These are phyloP conservation scores for sheep (Ovis aries) DNA, from an alignment of 2,113 vertebrate genomes.

Conservation along the genomic window DNA sequence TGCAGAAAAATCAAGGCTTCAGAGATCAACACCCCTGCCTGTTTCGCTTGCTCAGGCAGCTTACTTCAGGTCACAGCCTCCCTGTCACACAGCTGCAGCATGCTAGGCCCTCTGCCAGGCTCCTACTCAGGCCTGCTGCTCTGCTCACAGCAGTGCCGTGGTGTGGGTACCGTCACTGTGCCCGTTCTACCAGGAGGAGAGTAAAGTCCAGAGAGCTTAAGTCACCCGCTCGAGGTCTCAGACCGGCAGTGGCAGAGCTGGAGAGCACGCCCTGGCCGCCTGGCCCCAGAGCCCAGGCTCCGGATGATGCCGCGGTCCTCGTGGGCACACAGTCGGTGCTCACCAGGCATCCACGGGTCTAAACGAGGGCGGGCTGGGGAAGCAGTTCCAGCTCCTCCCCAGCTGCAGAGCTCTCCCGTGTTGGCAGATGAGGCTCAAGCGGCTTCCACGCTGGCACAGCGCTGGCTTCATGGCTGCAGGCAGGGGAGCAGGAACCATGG, in stretches of 20 bases:
- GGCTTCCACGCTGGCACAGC: rapidly evolving
- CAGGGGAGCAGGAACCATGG: not conserved
- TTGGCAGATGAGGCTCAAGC: not conserved
- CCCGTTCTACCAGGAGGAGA: not conserved
- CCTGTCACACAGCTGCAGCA: rapidly evolving
- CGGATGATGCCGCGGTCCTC: rapidly evolving
- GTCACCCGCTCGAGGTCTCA: not conserved
- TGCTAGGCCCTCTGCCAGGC: not conserved
- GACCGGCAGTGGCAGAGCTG: not conserved
- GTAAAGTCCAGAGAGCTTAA: not conserved
- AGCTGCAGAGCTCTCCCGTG: not conserved
- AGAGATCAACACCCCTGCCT: not conserved
- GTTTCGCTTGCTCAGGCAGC: not conserved
- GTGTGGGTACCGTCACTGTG: rapidly evolving
- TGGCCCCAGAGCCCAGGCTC: not conserved
- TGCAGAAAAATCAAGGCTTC: not conserved
- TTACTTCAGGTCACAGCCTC: rapidly evolving
- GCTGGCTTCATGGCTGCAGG: not conserved
- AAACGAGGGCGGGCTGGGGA: rapidly evolving
- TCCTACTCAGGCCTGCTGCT: not conserved
- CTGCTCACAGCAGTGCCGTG: not conserved
- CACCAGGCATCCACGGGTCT: not conserved
- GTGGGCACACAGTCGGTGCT: rapidly evolving
- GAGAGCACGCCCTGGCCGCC: not conserved
- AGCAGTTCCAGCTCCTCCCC: not conserved